Evolutionary conservation across 35 echinoderm and acorn worm genomes (phyloP).

Genomic region (Amphiura filiformis): DNA sequence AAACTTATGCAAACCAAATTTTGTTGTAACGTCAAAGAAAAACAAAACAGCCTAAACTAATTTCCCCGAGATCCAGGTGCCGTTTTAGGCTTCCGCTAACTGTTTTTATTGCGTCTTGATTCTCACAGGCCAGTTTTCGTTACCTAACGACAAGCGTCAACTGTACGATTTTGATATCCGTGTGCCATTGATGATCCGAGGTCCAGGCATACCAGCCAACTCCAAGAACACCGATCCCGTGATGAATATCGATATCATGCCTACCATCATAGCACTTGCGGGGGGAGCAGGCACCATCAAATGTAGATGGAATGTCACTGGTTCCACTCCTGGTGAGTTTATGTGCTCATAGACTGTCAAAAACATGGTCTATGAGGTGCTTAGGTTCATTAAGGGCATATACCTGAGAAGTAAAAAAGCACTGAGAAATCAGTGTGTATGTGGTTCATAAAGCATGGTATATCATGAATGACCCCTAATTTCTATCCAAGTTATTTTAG

Average conservation of each 20-base stretch:
- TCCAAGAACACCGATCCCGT: conserved; percentile 47
- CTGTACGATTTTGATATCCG: conserved; percentile 99
- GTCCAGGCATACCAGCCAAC: conserved; percentile 63
- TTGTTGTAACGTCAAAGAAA: too few species aligned
- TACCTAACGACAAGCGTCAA: conserved; percentile 94
- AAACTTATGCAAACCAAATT: too few species aligned
- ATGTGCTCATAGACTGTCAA: background rate
- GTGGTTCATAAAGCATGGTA: too few species aligned
- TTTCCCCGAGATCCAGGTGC: too few species aligned
- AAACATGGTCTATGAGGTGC: background rate
- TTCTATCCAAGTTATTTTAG: too few species aligned
- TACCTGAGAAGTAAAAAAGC: too few species aligned
- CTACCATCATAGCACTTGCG: conserved; percentile 77
- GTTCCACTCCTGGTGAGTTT: conserved; percentile 82
- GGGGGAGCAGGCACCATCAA: conserved; percentile 56
- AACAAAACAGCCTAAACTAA: too few species aligned
- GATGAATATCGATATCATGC: conserved; percentile 90
- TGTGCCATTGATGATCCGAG: conserved; percentile 83
- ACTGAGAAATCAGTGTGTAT: too few species aligned
- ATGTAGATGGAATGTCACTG: conserved; percentile 80
- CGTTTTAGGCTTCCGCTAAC: too few species aligned
- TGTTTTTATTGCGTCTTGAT: too few species aligned
- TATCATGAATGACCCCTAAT: too few species aligned
- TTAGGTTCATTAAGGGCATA: too few species aligned
- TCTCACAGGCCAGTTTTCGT: conserved; percentile 86